Evolutionary conservation across 1,140 invertebrate species (phyloP).

Genomic region (Drosophila sp.): DNA sequence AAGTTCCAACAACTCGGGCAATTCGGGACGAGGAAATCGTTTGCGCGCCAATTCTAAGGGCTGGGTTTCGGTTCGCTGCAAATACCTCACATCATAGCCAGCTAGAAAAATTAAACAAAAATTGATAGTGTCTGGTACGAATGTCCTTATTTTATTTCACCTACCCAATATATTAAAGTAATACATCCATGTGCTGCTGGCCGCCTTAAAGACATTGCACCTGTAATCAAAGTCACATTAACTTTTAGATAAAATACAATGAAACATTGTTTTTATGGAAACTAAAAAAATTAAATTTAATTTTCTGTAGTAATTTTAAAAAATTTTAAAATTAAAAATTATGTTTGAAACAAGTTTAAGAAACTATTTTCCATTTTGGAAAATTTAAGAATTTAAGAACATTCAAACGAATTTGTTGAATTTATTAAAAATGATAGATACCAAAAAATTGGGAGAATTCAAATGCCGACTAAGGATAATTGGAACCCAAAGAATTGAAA

Average conservation of each 20-base stretch:
- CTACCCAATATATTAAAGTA: conserved; percentile 89
- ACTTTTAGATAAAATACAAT: not conserved
- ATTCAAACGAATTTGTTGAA: too few relatives aligned
- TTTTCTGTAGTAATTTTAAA: too few relatives aligned
- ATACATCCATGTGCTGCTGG: conserved; percentile 91
- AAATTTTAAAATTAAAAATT: too few relatives aligned
- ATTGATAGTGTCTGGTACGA: not conserved
- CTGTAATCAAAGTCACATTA: conserved; percentile 4
- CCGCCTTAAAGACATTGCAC: conserved; percentile 91
- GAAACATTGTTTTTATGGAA: too few relatives aligned
- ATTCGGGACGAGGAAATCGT: conserved; percentile 86
- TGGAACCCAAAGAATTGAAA: too few relatives aligned
- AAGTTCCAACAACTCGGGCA: conserved; percentile 84
- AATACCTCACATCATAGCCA: conserved; percentile 86
- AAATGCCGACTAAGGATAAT: too few relatives aligned
- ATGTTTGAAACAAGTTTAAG: too few relatives aligned
- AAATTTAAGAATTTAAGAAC: too few relatives aligned
- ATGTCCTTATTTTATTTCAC: not conserved
- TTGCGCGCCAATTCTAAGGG: conserved; percentile 86
- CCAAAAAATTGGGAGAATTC: too few relatives aligned
- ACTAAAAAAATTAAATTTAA: too few relatives aligned
- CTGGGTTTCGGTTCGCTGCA: conserved; percentile 84
- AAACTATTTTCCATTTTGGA: too few relatives aligned
- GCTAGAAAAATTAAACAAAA: conserved; percentile 67
- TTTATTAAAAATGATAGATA: not conserved